Evolutionary conservation across 2,888 invertebrate species (phyloP).

Genomic region (Strigamia crassipes): DNA sequence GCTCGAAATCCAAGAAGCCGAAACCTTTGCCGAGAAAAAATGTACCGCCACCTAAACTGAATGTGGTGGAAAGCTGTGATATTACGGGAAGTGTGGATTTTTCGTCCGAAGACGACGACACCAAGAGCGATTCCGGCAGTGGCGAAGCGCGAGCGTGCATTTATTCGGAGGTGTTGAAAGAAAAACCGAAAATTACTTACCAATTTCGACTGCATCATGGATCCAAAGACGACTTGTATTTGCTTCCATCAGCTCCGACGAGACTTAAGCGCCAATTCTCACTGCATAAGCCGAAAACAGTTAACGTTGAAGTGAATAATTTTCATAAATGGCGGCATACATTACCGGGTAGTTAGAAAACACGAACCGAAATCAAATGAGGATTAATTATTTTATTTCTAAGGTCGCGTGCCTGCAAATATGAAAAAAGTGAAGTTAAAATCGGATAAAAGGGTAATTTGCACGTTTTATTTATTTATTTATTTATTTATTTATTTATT

Average conservation of each 20-base stretch:
- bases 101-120: not conserved
- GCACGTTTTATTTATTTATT: no score
- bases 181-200: slow-evolving; percentile 14
- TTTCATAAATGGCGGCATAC: slow-evolving; percentile 28
- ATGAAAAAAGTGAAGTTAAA: slow-evolving; percentile 37
- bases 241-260: not conserved
- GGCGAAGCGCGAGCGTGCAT: not conserved
- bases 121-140: not conserved
- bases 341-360: slow-evolving; percentile 22
- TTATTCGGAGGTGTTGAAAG: slow-evolving; percentile 35
- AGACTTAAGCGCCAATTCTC: slow-evolving; percentile 27
- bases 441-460: not conserved
- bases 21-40: slow-evolving; percentile 32
- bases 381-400: not conserved
- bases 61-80: not conserved
- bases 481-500: no score
- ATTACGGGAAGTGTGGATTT: not conserved
- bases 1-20: not conserved
- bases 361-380: not conserved
- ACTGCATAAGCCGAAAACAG: not conserved
- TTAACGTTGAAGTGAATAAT: not conserved
- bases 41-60: not conserved
- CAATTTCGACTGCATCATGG: not conserved
- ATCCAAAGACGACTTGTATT: slow-evolving; percentile 42
- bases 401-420: not conserved